Evolutionary conservation across 2,113 vertebrate genomes (phyloP).

Genomic region (Ellobius talpinus): DNA sequence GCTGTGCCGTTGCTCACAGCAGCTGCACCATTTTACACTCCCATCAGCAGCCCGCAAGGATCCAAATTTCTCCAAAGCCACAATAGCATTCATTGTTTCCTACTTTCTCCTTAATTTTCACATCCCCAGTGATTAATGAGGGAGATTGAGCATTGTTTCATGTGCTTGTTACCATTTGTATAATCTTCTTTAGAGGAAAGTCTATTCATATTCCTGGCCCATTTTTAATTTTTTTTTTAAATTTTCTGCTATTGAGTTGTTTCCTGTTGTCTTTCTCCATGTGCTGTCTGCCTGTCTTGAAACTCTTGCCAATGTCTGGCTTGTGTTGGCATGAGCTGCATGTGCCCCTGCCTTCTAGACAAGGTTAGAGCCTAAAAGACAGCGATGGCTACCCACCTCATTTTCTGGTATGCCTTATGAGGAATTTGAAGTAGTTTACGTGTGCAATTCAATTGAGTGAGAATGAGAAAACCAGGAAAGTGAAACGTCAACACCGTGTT

Average conservation of each 20-base stretch:
- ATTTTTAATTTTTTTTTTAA: neutral
- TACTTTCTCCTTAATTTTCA: neutral
- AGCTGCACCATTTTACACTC: neutral
- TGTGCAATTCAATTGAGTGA: conserved; percentile 25
- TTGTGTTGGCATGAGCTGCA: neutral
- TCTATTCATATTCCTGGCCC: neutral
- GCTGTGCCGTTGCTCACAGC: neutral
- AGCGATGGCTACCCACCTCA: neutral
- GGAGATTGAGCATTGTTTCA: neutral
- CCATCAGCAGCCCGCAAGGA: neutral
- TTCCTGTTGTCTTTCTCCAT: neutral
- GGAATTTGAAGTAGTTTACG: neutral
- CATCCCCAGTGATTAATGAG: neutral
- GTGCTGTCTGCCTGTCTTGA: conserved; percentile 10
- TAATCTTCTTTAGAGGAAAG: conserved; percentile 14
- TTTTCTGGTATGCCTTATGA: conserved; percentile 28
- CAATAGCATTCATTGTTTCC: neutral
- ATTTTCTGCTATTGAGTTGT: conserved; percentile 7
- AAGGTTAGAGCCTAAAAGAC: neutral
- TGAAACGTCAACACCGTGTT: neutral
- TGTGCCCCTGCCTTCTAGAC: neutral
- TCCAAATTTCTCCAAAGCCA: neutral
- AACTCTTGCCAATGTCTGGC: neutral
- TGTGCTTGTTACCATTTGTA: neutral
- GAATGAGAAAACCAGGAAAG: neutral